Conservation (phyloP, 2,888 invertebrate genomes). For the Sacculina carcini region DNA sequence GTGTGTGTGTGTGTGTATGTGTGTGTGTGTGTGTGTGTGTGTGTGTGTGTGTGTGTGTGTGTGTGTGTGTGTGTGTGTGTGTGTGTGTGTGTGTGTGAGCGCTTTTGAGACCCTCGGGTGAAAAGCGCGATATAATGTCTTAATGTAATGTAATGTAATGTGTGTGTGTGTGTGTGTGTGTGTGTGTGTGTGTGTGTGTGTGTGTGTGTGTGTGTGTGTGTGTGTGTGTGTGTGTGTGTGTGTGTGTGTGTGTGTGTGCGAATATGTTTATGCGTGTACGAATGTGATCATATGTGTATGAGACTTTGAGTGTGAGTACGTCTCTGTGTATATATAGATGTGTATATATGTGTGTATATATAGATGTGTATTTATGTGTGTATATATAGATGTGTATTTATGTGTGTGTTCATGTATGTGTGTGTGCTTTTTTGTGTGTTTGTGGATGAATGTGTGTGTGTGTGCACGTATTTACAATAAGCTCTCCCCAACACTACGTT, state of each 20-base stretch:
- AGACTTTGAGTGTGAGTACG: background rate
- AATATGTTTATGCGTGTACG: background rate
- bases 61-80: constrained; percentile 3
- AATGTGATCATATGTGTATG: background rate
- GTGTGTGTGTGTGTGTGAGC: constrained; percentile 2
- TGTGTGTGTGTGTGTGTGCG: background rate
- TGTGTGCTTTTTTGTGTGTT: too few relatives aligned
- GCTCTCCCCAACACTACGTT: too few relatives aligned
- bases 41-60: background rate
- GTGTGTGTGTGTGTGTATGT: background rate
- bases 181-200: background rate
- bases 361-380: too few relatives aligned
- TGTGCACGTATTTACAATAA: too few relatives aligned
- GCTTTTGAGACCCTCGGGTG: too few relatives aligned
- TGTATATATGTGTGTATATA: background rate
- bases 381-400: too few relatives aligned
- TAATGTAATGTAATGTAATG: too few relatives aligned
- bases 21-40: background rate
- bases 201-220: background rate
- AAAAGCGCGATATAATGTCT: too few relatives aligned
- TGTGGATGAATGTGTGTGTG: too few relatives aligned
- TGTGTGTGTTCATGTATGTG: too few relatives aligned
- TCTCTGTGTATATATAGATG: background rate
- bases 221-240: background rate
- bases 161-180: background rate